Base-by-base conservation (phyloP, 2,113 vertebrate genomes). In the Alosa alosa region DNA sequence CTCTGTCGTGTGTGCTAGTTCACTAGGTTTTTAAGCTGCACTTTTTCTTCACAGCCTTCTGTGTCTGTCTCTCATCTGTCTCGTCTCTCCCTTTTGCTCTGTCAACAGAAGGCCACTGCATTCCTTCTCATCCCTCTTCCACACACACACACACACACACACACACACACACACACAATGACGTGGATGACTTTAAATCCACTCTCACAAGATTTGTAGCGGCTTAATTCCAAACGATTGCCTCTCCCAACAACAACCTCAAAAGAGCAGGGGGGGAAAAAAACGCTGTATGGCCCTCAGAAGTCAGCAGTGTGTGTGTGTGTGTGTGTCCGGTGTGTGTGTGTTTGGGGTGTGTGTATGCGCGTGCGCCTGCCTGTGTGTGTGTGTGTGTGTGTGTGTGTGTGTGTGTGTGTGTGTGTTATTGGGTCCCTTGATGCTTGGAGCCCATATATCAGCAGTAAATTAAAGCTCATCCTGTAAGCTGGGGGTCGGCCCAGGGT, bases 401-500 rank as follows among this genome's bases (percentile, higher is more conserved):
- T 15, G 11, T 52, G 50, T 52, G 50, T 52, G 13, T 49, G 78
- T 25, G 85, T 22, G 18, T 89, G 87, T 90, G 89, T 83, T 31
- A 31, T 31, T 31, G 31, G 47, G 83, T 84, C 85, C 50, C 52
- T 11, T 84, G 64, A 82, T 82, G 87, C 85, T 88, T 68, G 84
- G 52, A 52, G 86, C 84, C 88, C 85, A 91, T 93, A 93, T 94
- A 92, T 93, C 91, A 94, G 85, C 84, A 87, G 86, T 88, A 90
- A 91, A 93, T 93, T 78, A 92, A 88, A 92, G 92, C 88, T 91
- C 85, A 89, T 88, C 87, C 89, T 90, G 82, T 82, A 86, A 50
- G 82, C 82, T 45, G 39, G 55, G 81, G 86, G 31, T 31, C 31
- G 31, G 31, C 31, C 88, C 86, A 87, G 88, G 85, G 31, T 31